phyloP scores from a whole-genome alignment of 2,113 vertebrate species.

The Athene noctua region DNA sequence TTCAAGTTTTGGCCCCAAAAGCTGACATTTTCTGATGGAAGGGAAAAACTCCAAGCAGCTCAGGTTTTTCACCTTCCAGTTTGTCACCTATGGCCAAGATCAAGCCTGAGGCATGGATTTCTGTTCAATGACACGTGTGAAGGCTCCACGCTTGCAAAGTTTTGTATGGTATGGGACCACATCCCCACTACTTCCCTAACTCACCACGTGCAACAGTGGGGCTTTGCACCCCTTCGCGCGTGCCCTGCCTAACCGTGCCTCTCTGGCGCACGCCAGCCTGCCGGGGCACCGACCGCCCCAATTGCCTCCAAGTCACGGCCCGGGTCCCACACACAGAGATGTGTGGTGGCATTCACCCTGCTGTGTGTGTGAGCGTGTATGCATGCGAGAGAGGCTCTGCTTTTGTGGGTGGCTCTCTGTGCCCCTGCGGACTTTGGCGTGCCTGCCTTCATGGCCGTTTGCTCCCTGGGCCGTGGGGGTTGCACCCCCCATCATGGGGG shows the following conservation, averaged over 20 bases:
- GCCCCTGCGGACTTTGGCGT: rapidly evolving
- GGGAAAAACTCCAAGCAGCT: not conserved
- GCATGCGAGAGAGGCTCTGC: rapidly evolving
- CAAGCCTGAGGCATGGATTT: not conserved
- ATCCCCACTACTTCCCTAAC: not conserved
- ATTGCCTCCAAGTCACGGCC: not conserved
- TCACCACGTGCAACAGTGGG: rapidly evolving
- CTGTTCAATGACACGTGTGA: rapidly evolving
- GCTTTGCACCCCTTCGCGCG: not conserved
- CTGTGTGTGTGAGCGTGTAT: rapidly evolving
- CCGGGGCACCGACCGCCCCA: rapidly evolving
- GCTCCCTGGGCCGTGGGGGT: not conserved
- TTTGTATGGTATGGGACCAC: not conserved
- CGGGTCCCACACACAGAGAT: rapidly evolving
- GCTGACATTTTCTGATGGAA: not conserved
- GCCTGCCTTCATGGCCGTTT: rapidly evolving
- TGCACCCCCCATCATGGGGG: not conserved
- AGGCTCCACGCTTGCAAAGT: not conserved
- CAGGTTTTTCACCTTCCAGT: not conserved
- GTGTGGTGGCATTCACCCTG: not conserved
- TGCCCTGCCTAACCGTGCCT: not conserved
- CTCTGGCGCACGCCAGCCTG: not conserved
- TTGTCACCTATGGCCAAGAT: not conserved
- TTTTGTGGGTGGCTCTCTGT: not conserved
- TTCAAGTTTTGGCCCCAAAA: not conserved